Conservation (phyloP, 1,140 invertebrate genomes). For the Holotrichia oblita region DNA sequence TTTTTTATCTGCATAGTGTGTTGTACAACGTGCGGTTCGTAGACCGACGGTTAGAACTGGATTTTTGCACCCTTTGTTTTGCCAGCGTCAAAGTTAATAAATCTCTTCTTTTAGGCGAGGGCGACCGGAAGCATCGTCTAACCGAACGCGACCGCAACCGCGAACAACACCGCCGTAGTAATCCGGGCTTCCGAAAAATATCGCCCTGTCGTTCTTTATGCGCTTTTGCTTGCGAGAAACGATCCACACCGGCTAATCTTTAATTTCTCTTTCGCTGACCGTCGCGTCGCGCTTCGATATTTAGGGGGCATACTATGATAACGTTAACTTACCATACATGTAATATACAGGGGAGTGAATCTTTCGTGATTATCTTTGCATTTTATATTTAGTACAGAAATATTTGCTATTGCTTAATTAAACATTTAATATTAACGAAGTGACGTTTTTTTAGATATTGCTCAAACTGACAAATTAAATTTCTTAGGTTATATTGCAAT, state of each 20-base stretch:
- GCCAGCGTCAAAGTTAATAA: slow-evolving; percentile 31
- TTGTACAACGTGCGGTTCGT: not conserved
- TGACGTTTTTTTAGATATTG: too few relatives aligned
- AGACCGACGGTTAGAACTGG: not conserved
- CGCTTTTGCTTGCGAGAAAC: not conserved
- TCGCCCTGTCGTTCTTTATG: slow-evolving; percentile 11
- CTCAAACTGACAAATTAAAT: too few relatives aligned
- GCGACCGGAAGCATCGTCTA: not conserved
- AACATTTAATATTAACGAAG: too few relatives aligned
- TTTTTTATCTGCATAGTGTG: not conserved
- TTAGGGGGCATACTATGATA: not conserved
- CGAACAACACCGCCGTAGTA: slow-evolving; percentile 33
- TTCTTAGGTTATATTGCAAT: too few relatives aligned
- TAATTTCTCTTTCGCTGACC: slow-evolving; percentile 26
- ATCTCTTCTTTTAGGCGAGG: slow-evolving; percentile 4
- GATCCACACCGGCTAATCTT: slow-evolving; percentile 1
- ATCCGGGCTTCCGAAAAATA: slow-evolving; percentile 32
- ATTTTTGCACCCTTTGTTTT: slow-evolving; percentile 36
- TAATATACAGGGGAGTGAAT: not conserved
- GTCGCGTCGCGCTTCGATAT: slow-evolving; percentile 24
- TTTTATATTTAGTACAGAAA: too few relatives aligned
- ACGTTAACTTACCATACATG: not conserved
- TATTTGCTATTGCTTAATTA: too few relatives aligned
- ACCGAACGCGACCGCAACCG: slow-evolving; percentile 16
- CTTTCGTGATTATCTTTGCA: not conserved